phyloP scores from a whole-genome alignment of 2,113 vertebrate species.

The Elgaria multicarinata region DNA sequence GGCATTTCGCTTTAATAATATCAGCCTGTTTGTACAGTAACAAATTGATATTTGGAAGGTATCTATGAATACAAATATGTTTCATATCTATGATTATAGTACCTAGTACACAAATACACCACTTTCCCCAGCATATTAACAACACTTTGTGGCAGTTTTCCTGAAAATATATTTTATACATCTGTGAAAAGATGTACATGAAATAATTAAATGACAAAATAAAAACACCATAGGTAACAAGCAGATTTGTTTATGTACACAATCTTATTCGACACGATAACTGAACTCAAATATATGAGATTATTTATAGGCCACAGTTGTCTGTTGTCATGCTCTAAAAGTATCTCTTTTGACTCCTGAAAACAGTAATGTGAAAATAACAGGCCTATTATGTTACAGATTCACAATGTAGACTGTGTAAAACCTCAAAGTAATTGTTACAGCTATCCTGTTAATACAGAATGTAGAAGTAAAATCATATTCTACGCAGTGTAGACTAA shows the following conservation, averaged over 20 bases:
- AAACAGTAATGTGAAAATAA: neutral
- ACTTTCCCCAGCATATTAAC: constrained; percentile 70
- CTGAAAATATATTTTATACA: constrained; percentile 67
- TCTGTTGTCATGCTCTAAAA: constrained; percentile 3
- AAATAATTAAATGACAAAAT: constrained; percentile 77
- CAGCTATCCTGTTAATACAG: neutral
- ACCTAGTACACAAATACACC: constrained; percentile 64
- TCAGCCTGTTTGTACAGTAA: constrained; percentile 58
- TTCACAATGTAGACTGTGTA: neutral
- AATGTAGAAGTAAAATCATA: neutral
- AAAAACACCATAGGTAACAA: constrained; percentile 76
- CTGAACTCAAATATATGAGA: constrained; percentile 60
- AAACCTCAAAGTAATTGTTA: neutral
- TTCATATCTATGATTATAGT: constrained; percentile 39
- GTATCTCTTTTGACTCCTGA: neutral
- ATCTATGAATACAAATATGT: constrained; percentile 68
- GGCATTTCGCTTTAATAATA: constrained; percentile 34
- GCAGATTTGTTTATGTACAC: constrained; percentile 77
- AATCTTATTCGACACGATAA: constrained; percentile 58
- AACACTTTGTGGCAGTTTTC: constrained; percentile 76
- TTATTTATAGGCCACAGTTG: constrained; percentile 30
- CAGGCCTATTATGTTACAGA: constrained; percentile 9
- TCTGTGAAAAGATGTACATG: constrained; percentile 71
- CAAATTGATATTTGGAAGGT: constrained; percentile 65
- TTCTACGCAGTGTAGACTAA: neutral